Conservation (phyloP, 2,888 invertebrate species). For the Lasioglossum calceatum region DNA sequence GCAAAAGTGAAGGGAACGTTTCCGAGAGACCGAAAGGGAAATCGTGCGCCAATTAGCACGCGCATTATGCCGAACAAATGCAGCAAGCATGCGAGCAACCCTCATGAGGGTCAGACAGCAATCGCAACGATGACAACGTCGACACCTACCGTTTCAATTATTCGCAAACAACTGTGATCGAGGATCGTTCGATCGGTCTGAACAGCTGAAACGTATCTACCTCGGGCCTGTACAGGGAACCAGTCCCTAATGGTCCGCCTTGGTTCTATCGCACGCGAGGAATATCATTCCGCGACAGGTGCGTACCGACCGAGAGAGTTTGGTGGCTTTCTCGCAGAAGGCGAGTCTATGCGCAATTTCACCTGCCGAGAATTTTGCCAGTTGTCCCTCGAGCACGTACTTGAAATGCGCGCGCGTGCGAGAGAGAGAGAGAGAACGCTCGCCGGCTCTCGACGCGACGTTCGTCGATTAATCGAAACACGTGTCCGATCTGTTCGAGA, state of each 20-base stretch:
- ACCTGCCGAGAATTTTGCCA: slow-evolving; percentile 59
- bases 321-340: slow-evolving; percentile 52
- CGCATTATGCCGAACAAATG: neutral
- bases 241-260: slow-evolving; percentile 29
- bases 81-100: neutral
- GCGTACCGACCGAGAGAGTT: slow-evolving; percentile 53
- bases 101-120: neutral
- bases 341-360: slow-evolving; percentile 64
- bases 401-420: neutral
- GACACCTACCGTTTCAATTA: neutral
- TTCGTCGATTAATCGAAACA: slow-evolving; percentile 20
- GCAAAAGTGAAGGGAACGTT: neutral
- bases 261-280: slow-evolving; percentile 46
- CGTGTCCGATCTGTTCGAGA: neutral
- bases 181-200: slow-evolving; percentile 5
- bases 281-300: slow-evolving; percentile 70
- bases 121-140: neutral
- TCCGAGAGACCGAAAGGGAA: neutral
- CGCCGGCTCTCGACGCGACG: neutral
- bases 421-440: neutral
- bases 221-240: neutral
- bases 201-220: slow-evolving; percentile 52
- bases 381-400: slow-evolving; percentile 34
- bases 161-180: slow-evolving; percentile 10
- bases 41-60: neutral